These are phyloP conservation scores for Anoplopoma fimbria DNA, from an alignment of 2,113 vertebrate species.

Conservation along the genomic window DNA sequence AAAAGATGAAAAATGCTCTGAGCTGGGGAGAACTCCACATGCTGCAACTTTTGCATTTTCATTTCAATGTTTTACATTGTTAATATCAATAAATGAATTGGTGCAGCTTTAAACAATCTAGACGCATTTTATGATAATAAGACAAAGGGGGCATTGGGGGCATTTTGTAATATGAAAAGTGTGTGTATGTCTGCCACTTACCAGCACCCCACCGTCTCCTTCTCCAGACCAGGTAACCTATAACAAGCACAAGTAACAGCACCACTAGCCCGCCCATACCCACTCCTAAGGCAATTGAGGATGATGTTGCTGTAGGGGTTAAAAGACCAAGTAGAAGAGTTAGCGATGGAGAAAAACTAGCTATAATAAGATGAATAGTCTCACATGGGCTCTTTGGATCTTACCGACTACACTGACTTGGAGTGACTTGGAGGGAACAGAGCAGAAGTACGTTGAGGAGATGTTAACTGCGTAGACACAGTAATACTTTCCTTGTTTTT, in stretches of 20 bases:
- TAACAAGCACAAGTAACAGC: slow-evolving; percentile 42
- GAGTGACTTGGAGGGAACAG: slow-evolving; percentile 65
- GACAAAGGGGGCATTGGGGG: background rate
- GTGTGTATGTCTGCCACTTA: slow-evolving; percentile 29
- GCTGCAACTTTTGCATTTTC: background rate
- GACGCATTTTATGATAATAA: background rate
- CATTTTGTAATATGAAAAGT: background rate
- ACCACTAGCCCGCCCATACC: slow-evolving; percentile 50
- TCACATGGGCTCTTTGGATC: background rate
- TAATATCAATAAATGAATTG: background rate
- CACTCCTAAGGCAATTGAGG: slow-evolving; percentile 34
- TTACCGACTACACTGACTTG: slow-evolving; percentile 64
- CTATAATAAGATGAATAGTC: background rate
- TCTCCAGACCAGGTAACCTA: slow-evolving; percentile 67
- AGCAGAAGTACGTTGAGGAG: slow-evolving; percentile 54
- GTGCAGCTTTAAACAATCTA: background rate
- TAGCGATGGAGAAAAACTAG: background rate
- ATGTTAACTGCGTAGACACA: slow-evolving; percentile 70
- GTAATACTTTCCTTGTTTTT: slow-evolving; percentile 62
- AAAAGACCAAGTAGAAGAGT: background rate
- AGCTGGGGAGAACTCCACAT: too few relatives aligned
- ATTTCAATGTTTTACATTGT: background rate
- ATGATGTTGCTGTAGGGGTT: slow-evolving; percentile 40
- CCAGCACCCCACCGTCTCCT: slow-evolving; percentile 50
- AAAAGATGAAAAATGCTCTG: too few relatives aligned